Evolutionary conservation across 2,113 vertebrate species (phyloP), one percentile per base, ranked within the genome.

Genomic region (Galemys pyrenaicus): DNA sequence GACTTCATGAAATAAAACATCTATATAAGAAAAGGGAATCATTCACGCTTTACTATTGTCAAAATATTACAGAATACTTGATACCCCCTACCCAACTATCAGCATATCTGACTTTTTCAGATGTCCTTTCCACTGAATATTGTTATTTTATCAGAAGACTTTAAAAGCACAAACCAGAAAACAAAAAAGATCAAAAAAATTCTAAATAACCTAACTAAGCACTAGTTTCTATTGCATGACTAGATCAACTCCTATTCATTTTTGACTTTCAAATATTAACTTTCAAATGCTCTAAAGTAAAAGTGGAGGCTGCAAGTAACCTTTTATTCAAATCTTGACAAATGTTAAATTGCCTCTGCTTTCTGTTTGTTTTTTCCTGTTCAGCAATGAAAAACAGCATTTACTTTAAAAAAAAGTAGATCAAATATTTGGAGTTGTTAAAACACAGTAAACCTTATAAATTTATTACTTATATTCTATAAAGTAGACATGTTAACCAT

Each of bases 101-200:
- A 56, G 75, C 32, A 56, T 30, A 56, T 56, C 54, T 22, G 20
- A 56, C 54, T 56, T 56, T 56, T 56, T 22, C 20, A 56, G 54
- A 79, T 92, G 79, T 26, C 68, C 4, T 28, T 96, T 2, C 68
- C 41, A 73, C 9, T 87, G 74, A 90, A 74, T 62, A 92, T 22
- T 41, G 6, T 24, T 79, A 12, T 15, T 82, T 89, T 39, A 70
- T 64, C 74, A 74, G 15, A 84, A 83, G 88, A 89, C 94, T 92
- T 92, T 84, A 92, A 92, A n/a, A 96, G 7, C 46, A 89, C 13
- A 92, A 22, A 88, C 30, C 49, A 67, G 62, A 92, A 95, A 85
- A 90, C 75, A 86, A 95, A 89, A 80, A 68, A 78, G 3, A 74
- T 46, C 87, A 90, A 82, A 8, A 54, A 60, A 86, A 78, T 86